Conservation (phyloP, 2,888 invertebrate genomes). For the Fabriciana adippe region DNA sequence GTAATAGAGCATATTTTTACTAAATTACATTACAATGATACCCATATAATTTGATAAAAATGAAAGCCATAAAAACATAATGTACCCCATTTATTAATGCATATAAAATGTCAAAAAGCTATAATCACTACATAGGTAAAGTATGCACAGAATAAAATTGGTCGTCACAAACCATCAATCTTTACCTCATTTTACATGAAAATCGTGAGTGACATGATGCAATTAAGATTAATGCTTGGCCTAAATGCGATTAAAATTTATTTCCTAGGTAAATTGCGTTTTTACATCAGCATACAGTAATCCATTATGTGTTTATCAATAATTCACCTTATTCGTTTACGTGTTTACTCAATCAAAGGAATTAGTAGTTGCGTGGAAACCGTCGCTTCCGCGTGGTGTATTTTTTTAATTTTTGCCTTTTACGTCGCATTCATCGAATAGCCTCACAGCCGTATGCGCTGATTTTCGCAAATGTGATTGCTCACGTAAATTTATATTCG, state of each 20-base stretch:
- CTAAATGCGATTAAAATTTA: constrained; percentile 8
- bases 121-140: constrained; percentile 3
- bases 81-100: constrained; percentile 1
- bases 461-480: constrained; percentile 41
- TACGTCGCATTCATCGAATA: constrained; percentile 25
- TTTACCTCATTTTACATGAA: constrained; percentile 17
- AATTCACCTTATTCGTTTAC: constrained; percentile 4
- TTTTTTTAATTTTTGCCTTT: constrained; percentile 27
- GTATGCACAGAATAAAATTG: constrained; percentile 15
- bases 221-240: constrained; percentile 20
- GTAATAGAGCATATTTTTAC: no score
- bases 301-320: neutral
- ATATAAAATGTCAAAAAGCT: constrained; percentile 4
- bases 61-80: neutral
- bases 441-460: constrained; percentile 30
- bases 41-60: neutral
- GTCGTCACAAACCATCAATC: constrained; percentile 18
- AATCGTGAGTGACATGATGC: constrained; percentile 16
- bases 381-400: neutral
- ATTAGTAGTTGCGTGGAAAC: constrained; percentile 3
- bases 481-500: constrained; percentile 55
- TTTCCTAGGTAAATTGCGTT: neutral
- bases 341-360: constrained; percentile 18
- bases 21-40: neutral
- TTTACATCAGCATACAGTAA: neutral